A percentile compares a stretch with the other conserved stretches of the same genome.
These are phyloP conservation scores for Eristalis intricaria DNA, from an alignment of 2,888 invertebrate genomes.

Conservation along the genomic window DNA sequence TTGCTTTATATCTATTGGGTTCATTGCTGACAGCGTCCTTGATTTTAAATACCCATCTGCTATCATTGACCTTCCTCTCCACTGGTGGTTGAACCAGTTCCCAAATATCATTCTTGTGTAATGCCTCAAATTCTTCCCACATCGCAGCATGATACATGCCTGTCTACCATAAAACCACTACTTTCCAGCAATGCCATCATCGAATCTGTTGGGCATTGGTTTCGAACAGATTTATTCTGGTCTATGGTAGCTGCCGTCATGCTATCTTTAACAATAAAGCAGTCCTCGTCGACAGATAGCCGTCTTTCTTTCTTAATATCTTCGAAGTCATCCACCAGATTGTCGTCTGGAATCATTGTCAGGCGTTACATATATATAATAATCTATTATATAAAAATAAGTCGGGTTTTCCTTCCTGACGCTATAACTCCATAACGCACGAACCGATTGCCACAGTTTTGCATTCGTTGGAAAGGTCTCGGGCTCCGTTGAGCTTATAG, in stretches of 20 bases:
- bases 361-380: no score
- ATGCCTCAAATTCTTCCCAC: constrained; percentile 15
- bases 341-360: neutral
- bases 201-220: neutral
- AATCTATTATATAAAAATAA: no score
- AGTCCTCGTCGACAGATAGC: neutral
- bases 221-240: neutral
- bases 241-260: neutral
- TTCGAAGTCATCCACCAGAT: neutral
- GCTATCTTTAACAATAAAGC: neutral
- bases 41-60: constrained; percentile 13
- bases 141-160: constrained; percentile 8
- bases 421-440: no score
- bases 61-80: constrained; percentile 2
- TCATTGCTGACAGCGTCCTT: constrained; percentile 18
- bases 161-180: neutral
- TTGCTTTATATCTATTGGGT: constrained; percentile 10
- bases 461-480: no score
- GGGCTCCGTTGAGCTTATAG: no score
- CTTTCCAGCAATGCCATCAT: constrained; percentile 18
- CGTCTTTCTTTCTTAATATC: neutral
- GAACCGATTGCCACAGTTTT: no score
- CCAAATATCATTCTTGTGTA: constrained; percentile 13
- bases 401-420: no score
- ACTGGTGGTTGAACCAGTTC: constrained; percentile 14